Base-by-base conservation (phyloP, 2,797 vertebrate species). In the Sebastes jordani region DNA sequence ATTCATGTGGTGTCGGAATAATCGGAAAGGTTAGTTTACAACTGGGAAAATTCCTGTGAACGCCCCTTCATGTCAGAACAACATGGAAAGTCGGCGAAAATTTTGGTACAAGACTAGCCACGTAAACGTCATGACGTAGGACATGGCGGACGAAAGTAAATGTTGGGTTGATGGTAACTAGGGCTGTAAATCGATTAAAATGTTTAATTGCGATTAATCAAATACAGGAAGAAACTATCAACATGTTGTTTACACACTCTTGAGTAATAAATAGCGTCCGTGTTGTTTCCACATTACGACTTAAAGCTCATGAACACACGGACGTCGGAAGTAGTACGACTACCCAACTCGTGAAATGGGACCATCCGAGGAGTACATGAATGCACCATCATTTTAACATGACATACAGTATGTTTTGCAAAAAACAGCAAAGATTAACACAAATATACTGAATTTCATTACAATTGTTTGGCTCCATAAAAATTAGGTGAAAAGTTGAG, bases 231-330 rank as follows among this genome's bases (percentile, higher is more conserved):
- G 1, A 1, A 16, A 11, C 20, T 10, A 11, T 20, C 1, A 36
- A 32, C 38, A 16, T 42, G 38, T 42, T 42, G 38, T 42, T 42
- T 42, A 42, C 13, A 16, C 13, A 6, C 2, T 42, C 38, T 42
- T 42, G 13, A 14, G 38, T 42, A 42, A 42, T 38, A 38, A 38
- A 14, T 38, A 14, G 0, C 38, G 0, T 16, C 38, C 0, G 0
- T 23, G 61, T 5, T 23, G 7, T 9, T 23, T 38, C 13, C 34
- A 9, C 34, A 38, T 16, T n/a, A 16, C n/a, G n/a, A 22, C 32
- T 7, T 60, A 20, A n/a, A 60, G 27, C 59, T 60, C 32, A 63
- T 23, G n/a, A 36, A 23, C 61, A 38, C 61, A 38, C 2, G 1
- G 11, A 63, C 0, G 13, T 38, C 7, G 6, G 34, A 63, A 63